A percentile compares a stretch with the other conserved stretches of the same genome.
phyloP scores from a whole-genome alignment of 2,888 invertebrate species.

The Drosophila helvetica region DNA sequence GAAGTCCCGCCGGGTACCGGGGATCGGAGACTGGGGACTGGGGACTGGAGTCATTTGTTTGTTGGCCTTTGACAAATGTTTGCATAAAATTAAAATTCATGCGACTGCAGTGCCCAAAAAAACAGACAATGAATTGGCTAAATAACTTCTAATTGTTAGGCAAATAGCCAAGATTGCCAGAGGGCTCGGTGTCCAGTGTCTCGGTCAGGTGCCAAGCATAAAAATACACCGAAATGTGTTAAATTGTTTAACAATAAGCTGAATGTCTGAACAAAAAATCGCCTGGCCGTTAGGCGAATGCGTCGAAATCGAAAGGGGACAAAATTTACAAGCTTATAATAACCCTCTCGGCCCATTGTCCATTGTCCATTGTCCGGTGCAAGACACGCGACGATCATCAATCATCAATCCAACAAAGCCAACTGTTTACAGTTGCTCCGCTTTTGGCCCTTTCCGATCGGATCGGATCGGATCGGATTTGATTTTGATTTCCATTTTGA shows the following conservation, averaged over 20 bases:
- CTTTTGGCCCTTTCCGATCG: constrained; percentile 11
- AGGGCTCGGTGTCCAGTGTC: constrained; percentile 7
- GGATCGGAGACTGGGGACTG: background rate
- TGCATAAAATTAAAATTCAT: constrained; percentile 72
- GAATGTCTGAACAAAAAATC: constrained; percentile 44
- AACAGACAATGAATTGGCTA: constrained; percentile 64
- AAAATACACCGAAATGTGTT: constrained; percentile 59
- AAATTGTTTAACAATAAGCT: constrained; percentile 61
- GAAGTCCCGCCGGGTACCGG: background rate
- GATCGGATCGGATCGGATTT: background rate
- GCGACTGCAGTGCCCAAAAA: constrained; percentile 52
- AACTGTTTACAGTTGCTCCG: constrained; percentile 50
- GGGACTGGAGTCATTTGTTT: constrained; percentile 24
- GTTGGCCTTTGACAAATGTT: constrained; percentile 60
- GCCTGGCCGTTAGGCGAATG: constrained; percentile 40
- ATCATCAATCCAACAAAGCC: constrained; percentile 54
- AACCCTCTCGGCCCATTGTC: constrained; percentile 23
- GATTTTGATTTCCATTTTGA: constrained; percentile 17
- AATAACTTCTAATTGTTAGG: constrained; percentile 75
- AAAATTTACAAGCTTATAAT: constrained; percentile 59
- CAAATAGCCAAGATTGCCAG: constrained; percentile 64
- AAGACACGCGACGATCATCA: constrained; percentile 71
- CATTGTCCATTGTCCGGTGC: constrained; percentile 37
- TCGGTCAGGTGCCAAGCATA: constrained; percentile 29
- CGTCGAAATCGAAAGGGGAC: constrained; percentile 68